Evolutionary conservation across 2,113 vertebrate genomes (phyloP).

Genomic region (Prionailurus bengalensis): DNA sequence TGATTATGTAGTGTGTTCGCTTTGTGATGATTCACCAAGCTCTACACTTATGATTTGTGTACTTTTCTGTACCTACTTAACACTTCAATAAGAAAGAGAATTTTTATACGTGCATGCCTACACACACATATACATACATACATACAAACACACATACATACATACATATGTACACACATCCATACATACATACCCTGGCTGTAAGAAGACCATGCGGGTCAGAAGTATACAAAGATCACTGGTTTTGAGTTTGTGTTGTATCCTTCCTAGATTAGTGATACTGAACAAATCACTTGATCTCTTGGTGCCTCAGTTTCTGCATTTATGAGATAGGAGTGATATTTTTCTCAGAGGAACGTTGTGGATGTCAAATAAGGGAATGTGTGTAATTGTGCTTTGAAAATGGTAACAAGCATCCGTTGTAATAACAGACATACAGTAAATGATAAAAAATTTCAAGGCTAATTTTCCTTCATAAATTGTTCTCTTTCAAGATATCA

Average conservation of each 20-base stretch:
- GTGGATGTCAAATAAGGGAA: neutral
- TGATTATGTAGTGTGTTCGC: neutral
- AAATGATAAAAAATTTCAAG: slow-evolving; percentile 28
- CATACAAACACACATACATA: too few species aligned
- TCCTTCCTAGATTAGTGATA: neutral
- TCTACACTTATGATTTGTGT: neutral
- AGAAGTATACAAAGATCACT: neutral
- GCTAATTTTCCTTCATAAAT: slow-evolving; percentile 29
- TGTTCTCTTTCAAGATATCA: slow-evolving; percentile 59
- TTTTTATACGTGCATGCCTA: neutral
- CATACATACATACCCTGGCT: neutral
- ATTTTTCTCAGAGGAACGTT: neutral
- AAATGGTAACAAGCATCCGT: neutral
- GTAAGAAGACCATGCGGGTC: neutral
- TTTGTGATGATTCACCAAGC: neutral
- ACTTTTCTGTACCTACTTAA: neutral
- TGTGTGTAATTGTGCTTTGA: neutral
- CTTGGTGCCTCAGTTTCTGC: slow-evolving; percentile 42
- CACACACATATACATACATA: too few species aligned
- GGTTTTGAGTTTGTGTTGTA: neutral
- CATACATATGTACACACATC: neutral
- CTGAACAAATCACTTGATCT: neutral
- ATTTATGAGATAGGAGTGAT: neutral
- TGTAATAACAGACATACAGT: neutral
- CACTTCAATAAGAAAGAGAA: neutral